Conservation (phyloP, 37 sponge, comb jelly and placozoan genomes). For the Eunapius fragilis region DNA sequence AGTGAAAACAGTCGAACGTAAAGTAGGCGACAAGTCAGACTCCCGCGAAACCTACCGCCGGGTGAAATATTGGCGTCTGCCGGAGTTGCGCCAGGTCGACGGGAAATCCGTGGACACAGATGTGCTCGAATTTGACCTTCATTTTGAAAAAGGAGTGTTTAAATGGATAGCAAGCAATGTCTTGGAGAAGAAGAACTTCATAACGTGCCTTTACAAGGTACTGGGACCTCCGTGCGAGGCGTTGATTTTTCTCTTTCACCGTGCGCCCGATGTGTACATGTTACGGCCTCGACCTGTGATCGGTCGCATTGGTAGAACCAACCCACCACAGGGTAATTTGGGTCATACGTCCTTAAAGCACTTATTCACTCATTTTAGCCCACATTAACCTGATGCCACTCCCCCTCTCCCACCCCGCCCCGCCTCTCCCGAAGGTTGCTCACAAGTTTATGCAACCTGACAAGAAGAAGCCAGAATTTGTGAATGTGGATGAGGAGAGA, state of each 20-base stretch:
- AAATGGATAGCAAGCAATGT: conserved; percentile 78
- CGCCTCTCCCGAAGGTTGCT: conserved; percentile 19
- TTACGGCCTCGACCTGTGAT: no score
- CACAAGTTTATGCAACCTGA: conserved; percentile 47
- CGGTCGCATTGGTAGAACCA: no score
- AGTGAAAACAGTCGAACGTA: conserved; percentile 40
- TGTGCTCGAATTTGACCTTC: conserved; percentile 69
- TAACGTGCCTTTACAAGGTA: conserved; percentile 71
- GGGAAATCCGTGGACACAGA: conserved; percentile 56
- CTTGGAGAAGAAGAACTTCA: conserved; percentile 77
- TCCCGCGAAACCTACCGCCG: conserved; percentile 38
- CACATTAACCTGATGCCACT: not conserved
- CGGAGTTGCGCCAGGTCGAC: conserved; percentile 70
- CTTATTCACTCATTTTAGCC: not conserved
- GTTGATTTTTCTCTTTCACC: no score
- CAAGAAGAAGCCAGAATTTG: conserved; percentile 53
- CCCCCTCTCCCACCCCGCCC: not conserved
- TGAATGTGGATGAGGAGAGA: conserved; percentile 68
- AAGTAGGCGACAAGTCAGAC: conserved; percentile 16
- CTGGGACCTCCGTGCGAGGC: no score
- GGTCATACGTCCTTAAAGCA: no score
- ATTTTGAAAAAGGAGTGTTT: conserved; percentile 71
- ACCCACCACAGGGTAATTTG: no score
- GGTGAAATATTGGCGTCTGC: conserved; percentile 66
- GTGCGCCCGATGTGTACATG: no score